Base-by-base conservation (phyloP, 1,140 invertebrate genomes). In the Procambarus clarkii region DNA sequence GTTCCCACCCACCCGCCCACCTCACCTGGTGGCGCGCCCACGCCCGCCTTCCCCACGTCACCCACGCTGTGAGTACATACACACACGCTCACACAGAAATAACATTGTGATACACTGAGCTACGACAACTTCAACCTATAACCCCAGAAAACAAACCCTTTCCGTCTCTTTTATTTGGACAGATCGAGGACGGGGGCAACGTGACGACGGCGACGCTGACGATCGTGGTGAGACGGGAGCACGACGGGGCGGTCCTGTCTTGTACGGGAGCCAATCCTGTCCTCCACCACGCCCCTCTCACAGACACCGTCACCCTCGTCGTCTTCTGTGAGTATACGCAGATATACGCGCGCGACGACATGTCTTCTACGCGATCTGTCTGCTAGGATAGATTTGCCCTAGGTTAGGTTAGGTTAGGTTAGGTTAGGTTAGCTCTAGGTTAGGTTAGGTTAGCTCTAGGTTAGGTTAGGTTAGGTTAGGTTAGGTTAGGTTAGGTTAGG, bases 21-120 rank as follows among this genome's bases (percentile, higher is more conserved):
- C 94, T 94, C 48, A 86, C 93, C 21, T 94, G 94, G 94, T 94
- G 92, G 93, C 93, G 93, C 50, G 93, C 92, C 21, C 91, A 85
- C 18, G 89, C 64, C 2, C 85, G 64, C 13, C 81, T 93, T 46
- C 85, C 81, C 11, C 80, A 91, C 8, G 92, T 91, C 48, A 86
- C 86, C 18, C 64, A 88, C 58, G 48, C 89, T 15, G 92, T 93
- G 60, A 93, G 92, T 92, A 92, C 50, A 48, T 81, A 4, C 15
- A 34, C 50, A 50, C 24, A 54, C 50, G 50, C 50, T 54, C 7
- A 8, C 7, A 8, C 50, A 54, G n/a, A n/a, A n/a, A n/a, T n/a
- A n/a, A n/a, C n/a, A n/a, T n/a, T 54, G 50, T 54, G 13, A 8
- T 11, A 8, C 50, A 54, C 13, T 54, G 13, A 8, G 13, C 50